phyloP scores from a whole-genome alignment of 2,888 invertebrate species.

The Orgyia antiqua region DNA sequence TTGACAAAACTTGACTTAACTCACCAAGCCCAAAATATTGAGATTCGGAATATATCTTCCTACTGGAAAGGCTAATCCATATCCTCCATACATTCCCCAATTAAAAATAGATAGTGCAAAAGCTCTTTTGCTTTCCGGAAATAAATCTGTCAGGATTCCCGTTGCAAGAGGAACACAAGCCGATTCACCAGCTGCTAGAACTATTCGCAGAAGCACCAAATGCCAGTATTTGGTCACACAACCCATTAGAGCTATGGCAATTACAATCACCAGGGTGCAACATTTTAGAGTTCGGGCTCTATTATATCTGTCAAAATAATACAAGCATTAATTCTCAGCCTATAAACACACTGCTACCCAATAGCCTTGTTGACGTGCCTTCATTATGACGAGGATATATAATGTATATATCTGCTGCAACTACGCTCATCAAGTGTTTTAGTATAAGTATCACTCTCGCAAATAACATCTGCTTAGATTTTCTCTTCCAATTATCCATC shows the following conservation, averaged over 20 bases:
- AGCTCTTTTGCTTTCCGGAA: constrained; percentile 88
- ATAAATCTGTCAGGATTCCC: constrained; percentile 89
- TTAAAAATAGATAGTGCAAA: constrained; percentile 95
- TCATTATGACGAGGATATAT: no score
- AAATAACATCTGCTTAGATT: no score
- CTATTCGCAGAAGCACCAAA: constrained; percentile 88
- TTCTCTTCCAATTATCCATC: no score
- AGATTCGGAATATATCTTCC: constrained; percentile 89
- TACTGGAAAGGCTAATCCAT: constrained; percentile 94
- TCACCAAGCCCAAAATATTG: constrained; percentile 85
- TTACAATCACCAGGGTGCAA: constrained; percentile 88
- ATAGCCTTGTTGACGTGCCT: no score
- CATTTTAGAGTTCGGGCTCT: constrained; percentile 85
- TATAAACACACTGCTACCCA: no score
- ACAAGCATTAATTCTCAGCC: no score
- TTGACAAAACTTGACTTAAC: no score
- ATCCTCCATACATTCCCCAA: constrained; percentile 97
- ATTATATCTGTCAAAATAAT: constrained; percentile 76
- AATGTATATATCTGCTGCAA: no score
- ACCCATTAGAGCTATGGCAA: constrained; percentile 92
- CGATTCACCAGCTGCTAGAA: constrained; percentile 92
- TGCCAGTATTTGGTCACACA: constrained; percentile 93
- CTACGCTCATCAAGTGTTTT: no score
- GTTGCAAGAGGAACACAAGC: constrained; percentile 93
- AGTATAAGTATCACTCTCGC: no score